Evolutionary conservation across 2,113 vertebrate species (phyloP), one percentile per base, ranked within the genome.

Genomic region (Anhinga rufa): DNA sequence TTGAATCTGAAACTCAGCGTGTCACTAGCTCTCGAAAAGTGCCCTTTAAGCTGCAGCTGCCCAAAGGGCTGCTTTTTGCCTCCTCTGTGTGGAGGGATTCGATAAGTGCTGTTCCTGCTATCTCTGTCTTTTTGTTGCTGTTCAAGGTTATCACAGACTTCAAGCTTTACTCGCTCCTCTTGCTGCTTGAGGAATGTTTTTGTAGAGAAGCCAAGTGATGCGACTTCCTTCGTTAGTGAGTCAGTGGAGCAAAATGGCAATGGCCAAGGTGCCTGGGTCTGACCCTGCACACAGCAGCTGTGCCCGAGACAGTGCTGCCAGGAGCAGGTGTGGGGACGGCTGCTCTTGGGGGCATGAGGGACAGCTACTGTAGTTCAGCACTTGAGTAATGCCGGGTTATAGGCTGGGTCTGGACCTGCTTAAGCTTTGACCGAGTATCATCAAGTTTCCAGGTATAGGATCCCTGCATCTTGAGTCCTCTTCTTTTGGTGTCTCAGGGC

Each of bases 361-460:
- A 18, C 20, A 38, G 31, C 80, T 13, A 9, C 54, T 57, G 44
- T 40, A 40, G 54, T 46, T 90, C 58, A 77, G 34, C 3, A 1
- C 48, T 46, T 0, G 0, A 31, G 34, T 42, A 17, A 32, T 10
- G 44, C 1, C 2, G 13, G 13, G 32, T 62, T 82, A 20, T 17
- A 21, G 62, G 52, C 58, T 79, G 62, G 9, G 4, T 70, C 49
- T 89, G 66, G 48, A 72, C 64, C 54, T 15, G 17, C 2, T 0
- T 61, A 36, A 62, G 15, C 71, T 83, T 62, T 86, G 71, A 25
- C 28, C 0, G 2, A 55, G 12, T 69, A 20, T 66, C 16, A 17
- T 54, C 20, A 36, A 6, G 2, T 88, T 94, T 74, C 34, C 40
- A 52, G 36, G 14, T 57, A 6, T 54, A 19, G 20, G 9, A 31